Percentiles rank a stretch among this genome's conserved stretches.
phyloP scores from a whole-genome alignment of 2,797 vertebrate genomes.

The Enteromius mattozi region DNA sequence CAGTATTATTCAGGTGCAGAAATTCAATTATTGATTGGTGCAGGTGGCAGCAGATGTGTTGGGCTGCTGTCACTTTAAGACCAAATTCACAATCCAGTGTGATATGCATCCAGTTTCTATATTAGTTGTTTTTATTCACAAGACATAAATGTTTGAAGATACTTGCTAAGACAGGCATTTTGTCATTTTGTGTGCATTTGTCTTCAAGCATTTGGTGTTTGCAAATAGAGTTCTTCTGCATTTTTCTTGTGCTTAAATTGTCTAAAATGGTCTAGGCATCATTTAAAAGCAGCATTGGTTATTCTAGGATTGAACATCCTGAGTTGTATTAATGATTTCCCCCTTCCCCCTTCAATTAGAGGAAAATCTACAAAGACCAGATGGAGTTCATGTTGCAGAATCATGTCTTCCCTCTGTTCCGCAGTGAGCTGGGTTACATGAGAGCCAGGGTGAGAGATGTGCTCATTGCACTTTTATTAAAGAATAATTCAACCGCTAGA shows the following conservation, averaged over 20 bases:
- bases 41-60: not conserved
- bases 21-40: too few relatives aligned
- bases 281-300: not conserved
- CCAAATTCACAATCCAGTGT: not conserved
- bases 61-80: not conserved
- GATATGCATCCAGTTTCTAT: not conserved
- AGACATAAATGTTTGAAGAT: not conserved
- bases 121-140: not conserved
- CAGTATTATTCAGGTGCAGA: not conserved
- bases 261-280: not conserved
- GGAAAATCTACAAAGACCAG: conserved; percentile 99
- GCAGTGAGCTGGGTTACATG: conserved; percentile 97
- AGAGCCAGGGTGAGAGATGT: conserved; percentile 90
- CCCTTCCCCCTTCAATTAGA: conserved; percentile 74
- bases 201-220: not conserved
- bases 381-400: conserved; percentile 99
- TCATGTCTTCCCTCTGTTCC: conserved; percentile 97
- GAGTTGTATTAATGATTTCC: not conserved
- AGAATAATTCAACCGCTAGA: not conserved
- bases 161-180: not conserved
- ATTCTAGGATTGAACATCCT: not conserved
- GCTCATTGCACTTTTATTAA: not conserved
- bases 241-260: not conserved
- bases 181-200: not conserved
- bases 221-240: not conserved